phyloP scores from a whole-genome alignment of 2,888 invertebrate species.

The Mactromeris polynyma region DNA sequence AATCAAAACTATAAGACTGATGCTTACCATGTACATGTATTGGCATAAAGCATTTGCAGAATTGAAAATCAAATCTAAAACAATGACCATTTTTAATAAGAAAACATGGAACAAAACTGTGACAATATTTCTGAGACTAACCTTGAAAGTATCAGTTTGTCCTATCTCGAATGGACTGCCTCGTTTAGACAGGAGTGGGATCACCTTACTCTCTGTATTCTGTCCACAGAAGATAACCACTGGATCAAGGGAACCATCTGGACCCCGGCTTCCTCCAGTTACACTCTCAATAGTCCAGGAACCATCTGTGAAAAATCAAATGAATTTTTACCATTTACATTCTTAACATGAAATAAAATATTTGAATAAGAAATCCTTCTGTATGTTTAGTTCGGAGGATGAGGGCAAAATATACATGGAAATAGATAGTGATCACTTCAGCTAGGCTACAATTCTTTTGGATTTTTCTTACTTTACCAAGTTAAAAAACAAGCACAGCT shows the following conservation, averaged over 20 bases:
- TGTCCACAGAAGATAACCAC: slow-evolving; percentile 81
- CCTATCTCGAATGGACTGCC: slow-evolving; percentile 78
- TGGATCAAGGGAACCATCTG: slow-evolving; percentile 73
- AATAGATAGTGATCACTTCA: too few relatives aligned
- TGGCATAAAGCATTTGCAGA: too few relatives aligned
- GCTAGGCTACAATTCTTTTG: neutral
- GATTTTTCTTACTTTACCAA: too few relatives aligned
- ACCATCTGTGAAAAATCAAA: slow-evolving; percentile 73
- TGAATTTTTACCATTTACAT: neutral
- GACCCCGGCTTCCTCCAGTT: slow-evolving; percentile 77
- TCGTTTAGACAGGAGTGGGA: slow-evolving; percentile 66
- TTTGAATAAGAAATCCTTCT: neutral
- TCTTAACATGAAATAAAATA: too few relatives aligned
- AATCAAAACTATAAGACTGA: too few relatives aligned
- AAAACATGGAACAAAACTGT: too few relatives aligned
- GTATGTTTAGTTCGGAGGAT: neutral
- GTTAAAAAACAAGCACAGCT: too few relatives aligned
- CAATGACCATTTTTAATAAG: too few relatives aligned
- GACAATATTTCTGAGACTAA: slow-evolving; percentile 37
- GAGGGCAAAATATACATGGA: too few relatives aligned
- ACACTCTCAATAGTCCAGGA: slow-evolving; percentile 77
- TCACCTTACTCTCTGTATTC: slow-evolving; percentile 75
- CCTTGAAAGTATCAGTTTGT: slow-evolving; percentile 76
- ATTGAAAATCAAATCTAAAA: too few relatives aligned
- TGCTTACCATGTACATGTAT: too few relatives aligned